Evolutionary conservation across 2,888 invertebrate genomes (phyloP), one percentile per base, ranked within the genome.

Genomic region (Diaprepes abbreviatus): DNA sequence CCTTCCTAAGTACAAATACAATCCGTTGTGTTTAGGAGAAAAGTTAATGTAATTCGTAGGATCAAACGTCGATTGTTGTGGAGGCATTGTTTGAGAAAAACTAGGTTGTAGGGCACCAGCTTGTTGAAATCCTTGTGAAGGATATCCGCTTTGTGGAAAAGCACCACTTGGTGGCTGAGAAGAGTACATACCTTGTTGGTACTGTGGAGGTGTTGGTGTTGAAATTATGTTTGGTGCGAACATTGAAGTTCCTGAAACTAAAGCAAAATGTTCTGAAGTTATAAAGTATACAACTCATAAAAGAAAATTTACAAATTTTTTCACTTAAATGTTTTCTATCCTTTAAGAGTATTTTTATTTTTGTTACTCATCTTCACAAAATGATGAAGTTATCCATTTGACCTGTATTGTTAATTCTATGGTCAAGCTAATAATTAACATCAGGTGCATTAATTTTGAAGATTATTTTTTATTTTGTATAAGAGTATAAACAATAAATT

Each of bases 21-120:
- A 88, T 0, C 96, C 97, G 80, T 97, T 95, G 82, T 98, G 98
- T 81, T 96, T 96, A 0, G 94, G 91, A 0, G 95, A 94, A 82
- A 87, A 83, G 12, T 77, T 74, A 54, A 81, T 79, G 1, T 80
- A 79, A 40, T 72, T 74, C 16, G 72, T 71, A 2, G 74, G 52
- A 50, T 81, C 79, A 33, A 78, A 79, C 14, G 72, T 43, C 5
- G 74, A 52, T n/a, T 71, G 73, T 19, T 62, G 66, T 5, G 75
- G 67, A 4, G 76, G 62, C 21, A 74, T 19, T 10, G 74, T 66
- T 58, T 76, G 79, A 4, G 74, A 66, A 31, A 75, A 62, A n/a
- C 33, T 36, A 1, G 17, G 6, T 35, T 67, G 67, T 21, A 48
- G n/a, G 16, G 62, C 52, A 17, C 58, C 69, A 2, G 50, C 6